phyloP scores from a whole-genome alignment of 2,113 vertebrate species.

The Nothobranchius furzeri region DNA sequence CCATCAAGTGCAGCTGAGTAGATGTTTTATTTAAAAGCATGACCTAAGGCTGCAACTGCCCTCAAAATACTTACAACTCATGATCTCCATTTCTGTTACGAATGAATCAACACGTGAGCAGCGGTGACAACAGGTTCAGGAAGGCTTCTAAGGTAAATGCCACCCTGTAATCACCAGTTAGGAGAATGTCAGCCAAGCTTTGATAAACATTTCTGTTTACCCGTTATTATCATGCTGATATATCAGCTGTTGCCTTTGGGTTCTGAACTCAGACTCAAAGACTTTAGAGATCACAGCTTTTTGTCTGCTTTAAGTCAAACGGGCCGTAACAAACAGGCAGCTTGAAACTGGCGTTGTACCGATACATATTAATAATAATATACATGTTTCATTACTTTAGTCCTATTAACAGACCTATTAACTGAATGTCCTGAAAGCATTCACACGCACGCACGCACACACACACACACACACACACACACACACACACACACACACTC shows the following conservation, averaged over 20 bases:
- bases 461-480: too few species aligned
- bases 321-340: too few species aligned
- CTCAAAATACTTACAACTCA: neutral
- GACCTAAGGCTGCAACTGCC: neutral
- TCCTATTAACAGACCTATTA: too few species aligned
- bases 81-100: too few species aligned
- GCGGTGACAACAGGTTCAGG: neutral
- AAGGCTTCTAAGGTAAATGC: neutral
- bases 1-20: neutral
- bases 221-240: neutral
- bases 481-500: too few species aligned
- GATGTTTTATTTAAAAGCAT: neutral
- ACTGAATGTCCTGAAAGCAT: too few species aligned
- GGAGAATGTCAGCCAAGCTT: constrained; percentile 4
- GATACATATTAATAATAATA: too few species aligned
- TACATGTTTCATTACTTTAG: too few species aligned
- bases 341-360: too few species aligned
- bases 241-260: neutral
- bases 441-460: too few species aligned
- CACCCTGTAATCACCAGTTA: constrained; percentile 4
- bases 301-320: too few species aligned
- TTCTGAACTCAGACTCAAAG: neutral
- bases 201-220: neutral
- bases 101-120: neutral
- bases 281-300: neutral